These are phyloP conservation scores for Dromiciops gliroides DNA, from an alignment of 2,113 vertebrate genomes.

Conservation along the genomic window DNA sequence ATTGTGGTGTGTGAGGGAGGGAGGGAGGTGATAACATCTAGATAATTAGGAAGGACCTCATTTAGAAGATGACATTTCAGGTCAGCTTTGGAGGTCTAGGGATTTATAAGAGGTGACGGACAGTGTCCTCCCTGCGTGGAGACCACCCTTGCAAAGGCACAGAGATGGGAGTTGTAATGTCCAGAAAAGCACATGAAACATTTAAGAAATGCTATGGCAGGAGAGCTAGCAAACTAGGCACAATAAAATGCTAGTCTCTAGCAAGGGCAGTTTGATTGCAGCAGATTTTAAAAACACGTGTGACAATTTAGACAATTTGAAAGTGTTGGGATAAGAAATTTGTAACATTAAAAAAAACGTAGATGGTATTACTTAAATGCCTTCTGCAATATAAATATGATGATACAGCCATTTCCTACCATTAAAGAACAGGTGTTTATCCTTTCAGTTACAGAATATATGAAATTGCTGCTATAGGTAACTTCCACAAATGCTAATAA, in stretches of 20 bases:
- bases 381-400: constrained; percentile 74
- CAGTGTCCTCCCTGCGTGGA: too few species aligned
- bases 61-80: too few species aligned
- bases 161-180: too few species aligned
- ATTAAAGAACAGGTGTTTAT: constrained; percentile 71
- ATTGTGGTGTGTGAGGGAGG: too few species aligned
- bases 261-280: constrained; percentile 65
- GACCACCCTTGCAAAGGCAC: too few species aligned
- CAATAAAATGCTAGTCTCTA: constrained; percentile 39
- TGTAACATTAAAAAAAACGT: constrained; percentile 67
- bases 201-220: background rate
- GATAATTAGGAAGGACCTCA: too few species aligned
- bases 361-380: constrained; percentile 75
- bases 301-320: constrained; percentile 62
- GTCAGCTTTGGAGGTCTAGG: too few species aligned
- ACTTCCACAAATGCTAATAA: background rate
- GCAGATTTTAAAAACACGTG: constrained; percentile 62
- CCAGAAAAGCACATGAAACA: too few species aligned
- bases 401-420: constrained; percentile 71
- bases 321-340: constrained; percentile 72
- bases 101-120: too few species aligned
- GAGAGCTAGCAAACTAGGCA: constrained; percentile 56
- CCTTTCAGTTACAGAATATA: background rate
- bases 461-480: background rate
- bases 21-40: too few species aligned